Evolutionary conservation across 2,113 vertebrate species (phyloP).

Genomic region (Eleginops maclovinus): DNA sequence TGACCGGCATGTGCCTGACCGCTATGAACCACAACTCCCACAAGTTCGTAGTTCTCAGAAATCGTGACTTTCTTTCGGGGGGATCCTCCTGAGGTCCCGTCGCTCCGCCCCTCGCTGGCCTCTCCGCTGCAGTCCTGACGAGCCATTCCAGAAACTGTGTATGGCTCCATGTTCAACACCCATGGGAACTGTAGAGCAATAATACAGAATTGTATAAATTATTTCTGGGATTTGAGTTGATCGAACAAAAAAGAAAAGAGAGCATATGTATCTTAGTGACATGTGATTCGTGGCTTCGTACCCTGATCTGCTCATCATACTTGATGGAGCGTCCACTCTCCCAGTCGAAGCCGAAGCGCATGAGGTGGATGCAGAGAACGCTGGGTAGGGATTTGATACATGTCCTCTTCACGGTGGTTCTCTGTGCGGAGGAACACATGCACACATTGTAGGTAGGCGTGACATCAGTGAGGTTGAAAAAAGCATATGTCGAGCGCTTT

Average conservation of each 20-base stretch:
- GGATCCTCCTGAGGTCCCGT: conserved; percentile 90
- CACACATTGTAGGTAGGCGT: conserved; percentile 3
- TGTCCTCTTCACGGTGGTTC: conserved; percentile 97
- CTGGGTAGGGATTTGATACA: conserved; percentile 97
- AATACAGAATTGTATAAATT: not conserved
- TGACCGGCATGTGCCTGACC: conserved; percentile 98
- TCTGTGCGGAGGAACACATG: conserved; percentile 78
- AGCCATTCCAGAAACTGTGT: conserved; percentile 97
- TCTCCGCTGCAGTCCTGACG: conserved; percentile 95
- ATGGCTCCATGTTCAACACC: conserved; percentile 99
- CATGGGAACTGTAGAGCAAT: conserved; percentile 90
- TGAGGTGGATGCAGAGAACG: conserved; percentile 96
- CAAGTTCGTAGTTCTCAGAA: conserved; percentile 98
- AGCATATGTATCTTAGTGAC: not conserved
- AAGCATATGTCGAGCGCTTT: not conserved
- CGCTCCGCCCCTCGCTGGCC: conserved; percentile 88
- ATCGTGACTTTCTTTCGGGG: conserved; percentile 97
- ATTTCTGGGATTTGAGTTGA: not conserved
- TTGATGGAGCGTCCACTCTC: conserved; percentile 98
- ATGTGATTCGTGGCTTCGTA: conserved; percentile 59
- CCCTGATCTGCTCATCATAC: conserved; percentile 98
- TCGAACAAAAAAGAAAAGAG: too few relatives aligned
- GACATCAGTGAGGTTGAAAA: not conserved
- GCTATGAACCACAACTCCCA: conserved; percentile 97
- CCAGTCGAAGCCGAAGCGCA: conserved; percentile 99